Evolutionary conservation across 2,888 invertebrate genomes (phyloP).

Genomic region (Amiota communis): DNA sequence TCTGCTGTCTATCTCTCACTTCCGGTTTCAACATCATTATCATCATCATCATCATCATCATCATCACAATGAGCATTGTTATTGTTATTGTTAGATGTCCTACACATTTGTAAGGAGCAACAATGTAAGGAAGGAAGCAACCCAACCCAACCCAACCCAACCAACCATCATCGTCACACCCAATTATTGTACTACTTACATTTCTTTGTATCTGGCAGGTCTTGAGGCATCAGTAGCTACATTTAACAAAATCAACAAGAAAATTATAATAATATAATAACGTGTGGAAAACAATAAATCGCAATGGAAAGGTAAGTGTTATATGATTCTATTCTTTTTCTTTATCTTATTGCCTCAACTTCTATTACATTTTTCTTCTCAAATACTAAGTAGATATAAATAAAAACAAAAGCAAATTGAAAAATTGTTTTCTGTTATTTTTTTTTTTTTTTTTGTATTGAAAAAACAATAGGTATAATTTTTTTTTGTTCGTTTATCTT

Average conservation of each 20-base stretch:
- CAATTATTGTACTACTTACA: too few species aligned
- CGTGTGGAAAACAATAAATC: slow-evolving; percentile 47
- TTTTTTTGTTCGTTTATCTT: not conserved
- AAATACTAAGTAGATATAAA: not conserved
- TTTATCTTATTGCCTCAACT: not conserved
- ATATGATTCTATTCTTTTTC: slow-evolving; percentile 6
- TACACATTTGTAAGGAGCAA: too few species aligned
- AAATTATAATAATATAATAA: slow-evolving; percentile 26
- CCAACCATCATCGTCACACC: too few species aligned
- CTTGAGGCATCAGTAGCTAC: too few species aligned
- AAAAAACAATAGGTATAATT: not conserved
- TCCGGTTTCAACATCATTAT: too few species aligned
- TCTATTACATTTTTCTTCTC: not conserved
- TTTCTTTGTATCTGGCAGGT: too few species aligned
- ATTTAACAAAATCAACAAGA: slow-evolving; percentile 21
- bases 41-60: too few species aligned
- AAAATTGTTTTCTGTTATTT: too few species aligned
- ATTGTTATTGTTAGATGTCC: too few species aligned
- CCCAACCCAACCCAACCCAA: too few species aligned
- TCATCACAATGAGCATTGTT: too few species aligned
- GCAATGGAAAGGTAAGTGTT: slow-evolving; percentile 57
- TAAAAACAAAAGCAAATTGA: not conserved
- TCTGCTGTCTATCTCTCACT: not conserved
- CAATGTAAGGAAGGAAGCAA: too few species aligned
- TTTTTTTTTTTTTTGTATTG: not conserved